Evolutionary conservation across 2,888 invertebrate species (phyloP).

Genomic region (Atherix ibis): DNA sequence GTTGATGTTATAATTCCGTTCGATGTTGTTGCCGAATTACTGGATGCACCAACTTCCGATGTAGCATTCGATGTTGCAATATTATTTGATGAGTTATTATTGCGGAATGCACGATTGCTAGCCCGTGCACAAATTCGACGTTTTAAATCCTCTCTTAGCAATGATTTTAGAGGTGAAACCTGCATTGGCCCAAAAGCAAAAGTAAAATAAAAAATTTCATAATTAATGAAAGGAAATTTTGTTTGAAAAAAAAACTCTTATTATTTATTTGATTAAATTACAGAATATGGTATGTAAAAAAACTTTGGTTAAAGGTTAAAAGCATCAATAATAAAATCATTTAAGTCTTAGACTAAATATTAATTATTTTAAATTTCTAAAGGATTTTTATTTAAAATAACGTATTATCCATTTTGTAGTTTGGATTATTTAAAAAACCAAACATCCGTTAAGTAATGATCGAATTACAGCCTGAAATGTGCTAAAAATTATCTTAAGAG

Average conservation of each 20-base stretch:
- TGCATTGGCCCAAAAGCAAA: constrained; percentile 17
- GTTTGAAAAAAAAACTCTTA: constrained; percentile 2
- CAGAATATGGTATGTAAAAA: too few species aligned
- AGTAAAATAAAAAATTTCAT: background rate
- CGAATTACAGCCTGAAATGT: too few species aligned
- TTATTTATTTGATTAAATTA: too few species aligned
- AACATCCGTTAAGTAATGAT: too few species aligned
- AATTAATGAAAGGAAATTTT: background rate
- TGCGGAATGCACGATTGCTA: constrained; percentile 36
- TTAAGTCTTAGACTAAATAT: too few species aligned
- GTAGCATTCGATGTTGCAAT: background rate
- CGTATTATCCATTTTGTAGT: too few species aligned
- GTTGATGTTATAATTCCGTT: constrained; percentile 58
- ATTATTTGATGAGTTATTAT: constrained; percentile 15
- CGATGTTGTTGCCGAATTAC: constrained; percentile 35
- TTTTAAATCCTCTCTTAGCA: constrained; percentile 69
- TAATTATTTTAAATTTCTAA: too few species aligned
- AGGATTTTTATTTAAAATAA: too few species aligned
- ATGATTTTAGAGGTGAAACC: constrained; percentile 68
- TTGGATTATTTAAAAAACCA: too few species aligned
- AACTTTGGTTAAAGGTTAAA: too few species aligned
- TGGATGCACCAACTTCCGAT: constrained; percentile 30
- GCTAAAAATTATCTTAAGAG: too few species aligned
- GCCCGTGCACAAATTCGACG: constrained; percentile 60
- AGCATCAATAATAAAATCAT: too few species aligned